Evolutionary conservation across 2,797 vertebrate genomes (phyloP), one percentile per base, ranked within the genome.

Genomic region (Myotis pilosus): DNA sequence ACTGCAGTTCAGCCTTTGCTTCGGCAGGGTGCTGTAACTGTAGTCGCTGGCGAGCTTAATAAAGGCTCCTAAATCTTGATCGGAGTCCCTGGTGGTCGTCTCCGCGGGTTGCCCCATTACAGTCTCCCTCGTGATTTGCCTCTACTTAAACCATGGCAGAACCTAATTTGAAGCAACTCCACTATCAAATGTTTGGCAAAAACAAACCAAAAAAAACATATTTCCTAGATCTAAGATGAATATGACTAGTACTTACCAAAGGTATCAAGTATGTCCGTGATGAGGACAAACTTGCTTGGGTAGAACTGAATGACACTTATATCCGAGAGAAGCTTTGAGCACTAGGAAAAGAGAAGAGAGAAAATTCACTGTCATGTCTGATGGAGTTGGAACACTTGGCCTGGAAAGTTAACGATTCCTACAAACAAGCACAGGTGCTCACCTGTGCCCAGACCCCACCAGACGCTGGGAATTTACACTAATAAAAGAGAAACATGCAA

Each of bases 241-340:
- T 20, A 8, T 4, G 44, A 55, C 33, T 5, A 16, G 66, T 17
- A 98, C 99, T 97, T 98, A 99, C 99, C 99, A 22, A 99, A 99
- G 0, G 99, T 99, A 97, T 99, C 99, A 0, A 99, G 99, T 93
- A 99, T 99, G 87, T 99, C 99, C 0, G 99, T 99, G 97, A 99
- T 99, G 92, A 99, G 98, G 91, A 99, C 99, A 96, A 99, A 99
- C 97, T 99, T 99, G 99, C 99, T 99, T 78, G 99, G 99, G 97
- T 99, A 99, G 98, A 99, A 99, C 98, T 99, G 99, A 98, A 99
- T 99, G 92, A 99, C 99, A 0, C 99, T 98, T 0, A 99, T 99
- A 98, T 99, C 99, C 0, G 99, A 99, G 85, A 99, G 99, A 49
- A 99, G 99, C 97, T 99, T 99, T 41, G 99, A 99, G 97, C 99